Evolutionary conservation across 2,888 invertebrate species (phyloP), one percentile per base, ranked within the genome.

Genomic region (Drosophila koepferae): DNA sequence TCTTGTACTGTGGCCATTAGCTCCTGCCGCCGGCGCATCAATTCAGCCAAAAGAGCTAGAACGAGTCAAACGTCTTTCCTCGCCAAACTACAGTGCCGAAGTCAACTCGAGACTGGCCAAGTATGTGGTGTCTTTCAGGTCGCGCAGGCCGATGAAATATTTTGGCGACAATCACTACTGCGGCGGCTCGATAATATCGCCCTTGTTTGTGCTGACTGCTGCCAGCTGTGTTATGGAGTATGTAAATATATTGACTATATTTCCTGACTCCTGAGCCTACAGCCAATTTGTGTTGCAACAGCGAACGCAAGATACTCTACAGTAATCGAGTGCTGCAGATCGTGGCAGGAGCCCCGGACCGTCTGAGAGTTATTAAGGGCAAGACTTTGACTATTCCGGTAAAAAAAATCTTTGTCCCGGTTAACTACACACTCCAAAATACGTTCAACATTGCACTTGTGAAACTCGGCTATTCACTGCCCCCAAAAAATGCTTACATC

Each of bases 111-210:
- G 12, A 4, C 31, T 34, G 18, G 10, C 67, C 44, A 81, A 73
- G 12, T 86, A 71, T 63, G 59, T 77, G 23, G 89, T 86, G 1
- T 86, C 85, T 0, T 49, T 86, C 10, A 72, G 85, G 5, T 86
- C 85, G 0, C 81, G 89, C 0, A 64, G 72, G 8, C 81, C 87
- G 2, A 23, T 28, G 0, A 61, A 51, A 12, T 80, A 53, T 49
- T 89, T 77, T 36, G 85, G 89, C 0, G 85, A 86, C 49, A 83
- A 89, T 70, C 85, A 86, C 49, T 86, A 53, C 43, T 86, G 85
- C 48, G 82, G 73, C 16, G 85, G 89, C 0, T 34, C 53, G 9
- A 80, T 86, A 20, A 53, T 86, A 14, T 68, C 80, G 3, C 18
- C 31, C 2, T 7, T 12, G 8, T 80, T 75, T 53, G 70, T 87